Evolutionary conservation across 2,113 vertebrate genomes (phyloP).

Genomic region (Rhodinocichla rosea): DNA sequence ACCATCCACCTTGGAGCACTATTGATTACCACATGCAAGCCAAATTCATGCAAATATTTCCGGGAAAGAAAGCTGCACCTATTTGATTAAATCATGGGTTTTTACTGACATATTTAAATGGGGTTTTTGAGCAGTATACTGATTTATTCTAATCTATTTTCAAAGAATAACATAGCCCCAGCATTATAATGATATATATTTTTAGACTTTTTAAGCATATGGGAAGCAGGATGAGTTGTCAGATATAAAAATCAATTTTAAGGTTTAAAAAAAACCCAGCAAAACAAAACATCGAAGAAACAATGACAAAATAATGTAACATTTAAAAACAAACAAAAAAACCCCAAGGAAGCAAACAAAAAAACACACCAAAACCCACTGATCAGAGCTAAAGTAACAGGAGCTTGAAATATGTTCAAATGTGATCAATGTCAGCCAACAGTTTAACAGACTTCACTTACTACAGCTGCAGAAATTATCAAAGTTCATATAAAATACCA

Average conservation of each 20-base stretch:
- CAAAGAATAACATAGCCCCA: neutral
- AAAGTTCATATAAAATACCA: neutral
- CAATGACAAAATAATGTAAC: neutral
- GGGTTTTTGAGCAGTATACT: neutral
- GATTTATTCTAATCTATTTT: neutral
- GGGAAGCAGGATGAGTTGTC: neutral
- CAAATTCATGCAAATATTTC: neutral
- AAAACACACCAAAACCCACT: rapidly evolving
- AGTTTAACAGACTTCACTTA: neutral
- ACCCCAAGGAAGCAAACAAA: rapidly evolving
- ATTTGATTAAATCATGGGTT: neutral
- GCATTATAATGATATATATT: neutral
- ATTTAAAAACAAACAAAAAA: neutral
- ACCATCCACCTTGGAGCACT: neutral
- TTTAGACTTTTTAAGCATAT: neutral
- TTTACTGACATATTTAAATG: neutral
- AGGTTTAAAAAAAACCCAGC: neutral
- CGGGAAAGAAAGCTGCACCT: neutral
- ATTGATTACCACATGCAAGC: rapidly evolving
- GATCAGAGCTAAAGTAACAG: neutral
- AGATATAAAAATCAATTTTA: neutral
- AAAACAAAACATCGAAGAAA: neutral
- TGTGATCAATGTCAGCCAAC: neutral
- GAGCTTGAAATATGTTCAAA: neutral
- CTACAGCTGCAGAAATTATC: neutral